These are phyloP conservation scores for Melanotaenia parkinsoni DNA, from an alignment of 2,797 vertebrate species.

Conservation along the genomic window DNA sequence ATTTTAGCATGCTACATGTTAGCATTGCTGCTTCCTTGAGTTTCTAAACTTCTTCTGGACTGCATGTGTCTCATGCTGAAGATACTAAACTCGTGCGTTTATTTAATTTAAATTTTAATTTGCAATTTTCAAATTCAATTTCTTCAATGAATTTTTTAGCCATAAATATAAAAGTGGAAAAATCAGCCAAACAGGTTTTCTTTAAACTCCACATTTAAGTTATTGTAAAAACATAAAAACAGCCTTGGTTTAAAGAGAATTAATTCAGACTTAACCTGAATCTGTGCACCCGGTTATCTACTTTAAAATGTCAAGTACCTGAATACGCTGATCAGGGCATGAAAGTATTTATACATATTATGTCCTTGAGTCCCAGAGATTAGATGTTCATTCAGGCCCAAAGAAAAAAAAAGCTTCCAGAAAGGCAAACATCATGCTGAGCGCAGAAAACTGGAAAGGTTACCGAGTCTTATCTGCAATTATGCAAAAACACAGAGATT, in stretches of 20 bases:
- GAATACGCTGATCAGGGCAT: constrained; percentile 74
- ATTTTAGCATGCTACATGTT: too few relatives aligned
- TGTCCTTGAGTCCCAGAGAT: constrained; percentile 75
- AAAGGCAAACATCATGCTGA: constrained; percentile 74
- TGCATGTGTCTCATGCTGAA: neutral
- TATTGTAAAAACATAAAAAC: constrained; percentile 23
- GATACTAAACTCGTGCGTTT: neutral
- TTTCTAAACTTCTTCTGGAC: too few relatives aligned
- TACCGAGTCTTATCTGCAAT: constrained; percentile 80
- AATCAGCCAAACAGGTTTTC: neutral
- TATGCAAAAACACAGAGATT: constrained; percentile 74
- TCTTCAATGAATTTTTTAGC: neutral
- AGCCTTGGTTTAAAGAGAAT: constrained; percentile 46
- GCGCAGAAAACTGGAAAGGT: constrained; percentile 76
- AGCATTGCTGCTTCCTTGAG: too few relatives aligned
- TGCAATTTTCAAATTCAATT: neutral
- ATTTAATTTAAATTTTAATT: neutral
- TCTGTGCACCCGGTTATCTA: constrained; percentile 66
- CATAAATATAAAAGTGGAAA: neutral
- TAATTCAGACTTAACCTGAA: constrained; percentile 69
- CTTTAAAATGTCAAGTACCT: constrained; percentile 78
- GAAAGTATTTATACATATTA: constrained; percentile 77
- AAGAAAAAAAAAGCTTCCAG: constrained; percentile 37
- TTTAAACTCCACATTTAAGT: constrained; percentile 4
- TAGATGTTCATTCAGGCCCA: constrained; percentile 68